phyloP scores from a whole-genome alignment of 2,888 invertebrate genomes.

The Ceriagrion tenellum region DNA sequence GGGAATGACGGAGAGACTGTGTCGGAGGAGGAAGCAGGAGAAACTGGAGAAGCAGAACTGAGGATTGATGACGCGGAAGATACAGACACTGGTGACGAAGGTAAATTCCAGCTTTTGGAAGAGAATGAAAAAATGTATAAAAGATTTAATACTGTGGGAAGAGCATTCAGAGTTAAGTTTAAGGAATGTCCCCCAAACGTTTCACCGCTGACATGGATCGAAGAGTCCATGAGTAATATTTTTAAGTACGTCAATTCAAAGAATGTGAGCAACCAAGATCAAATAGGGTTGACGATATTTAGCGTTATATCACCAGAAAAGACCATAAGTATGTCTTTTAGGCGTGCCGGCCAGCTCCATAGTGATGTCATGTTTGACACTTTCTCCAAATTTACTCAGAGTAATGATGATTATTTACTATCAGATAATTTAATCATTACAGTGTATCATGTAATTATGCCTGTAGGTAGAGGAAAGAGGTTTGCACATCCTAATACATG shows the following conservation, averaged over 20 bases:
- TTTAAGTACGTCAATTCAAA: too few species aligned
- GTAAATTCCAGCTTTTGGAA: not conserved
- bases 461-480: not conserved
- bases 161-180: too few species aligned
- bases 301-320: constrained; percentile 36
- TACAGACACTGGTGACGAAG: not conserved
- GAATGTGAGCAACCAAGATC: not conserved
- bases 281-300: not conserved
- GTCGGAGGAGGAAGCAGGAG: too few species aligned
- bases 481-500: too few species aligned
- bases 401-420: too few species aligned
- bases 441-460: constrained; percentile 3
- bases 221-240: too few species aligned
- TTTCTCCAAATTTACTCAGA: too few species aligned
- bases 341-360: not conserved
- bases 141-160: not conserved
- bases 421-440: not conserved
- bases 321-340: not conserved
- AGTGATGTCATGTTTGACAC: too few species aligned
- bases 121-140: not conserved
- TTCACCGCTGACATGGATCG: too few species aligned
- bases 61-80: not conserved
- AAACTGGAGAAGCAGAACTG: too few species aligned
- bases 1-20: too few species aligned
- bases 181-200: too few species aligned